These are phyloP conservation scores for Paramormyrops hopkinsi DNA, from an alignment of 2,797 vertebrate genomes.

Conservation along the genomic window DNA sequence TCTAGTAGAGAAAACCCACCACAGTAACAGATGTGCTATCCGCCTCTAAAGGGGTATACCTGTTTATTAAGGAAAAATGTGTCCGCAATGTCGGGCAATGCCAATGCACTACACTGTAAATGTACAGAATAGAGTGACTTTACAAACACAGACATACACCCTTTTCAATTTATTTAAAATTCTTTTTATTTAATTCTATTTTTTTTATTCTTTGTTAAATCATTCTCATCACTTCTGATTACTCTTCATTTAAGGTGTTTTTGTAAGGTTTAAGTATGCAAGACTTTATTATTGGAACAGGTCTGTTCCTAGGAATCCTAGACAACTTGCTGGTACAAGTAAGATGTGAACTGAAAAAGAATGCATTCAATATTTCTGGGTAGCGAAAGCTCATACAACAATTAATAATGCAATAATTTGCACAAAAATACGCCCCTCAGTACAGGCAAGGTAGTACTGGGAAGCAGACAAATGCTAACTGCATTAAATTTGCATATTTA, in stretches of 20 bases:
- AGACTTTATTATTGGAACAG: not conserved
- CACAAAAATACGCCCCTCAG: not conserved
- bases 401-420: not conserved
- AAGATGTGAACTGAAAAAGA: not conserved
- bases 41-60: not conserved
- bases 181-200: not conserved
- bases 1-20: not conserved
- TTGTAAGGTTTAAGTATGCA: not conserved
- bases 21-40: slow-evolving; percentile 7
- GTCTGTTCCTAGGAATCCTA: not conserved
- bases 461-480: not conserved
- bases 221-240: not conserved
- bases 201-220: not conserved
- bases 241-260: not conserved
- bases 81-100: too few species aligned
- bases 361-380: not conserved
- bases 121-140: not conserved
- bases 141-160: not conserved
- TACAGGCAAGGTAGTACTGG: not conserved
- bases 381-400: not conserved
- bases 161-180: not conserved
- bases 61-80: not conserved
- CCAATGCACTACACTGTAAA: not conserved
- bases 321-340: not conserved
- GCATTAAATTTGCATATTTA: not conserved